A percentile compares a stretch with the other conserved stretches of the same genome.
phyloP scores from a whole-genome alignment of 1,140 invertebrate genomes.

The Camponotus pennsylvanicus region DNA sequence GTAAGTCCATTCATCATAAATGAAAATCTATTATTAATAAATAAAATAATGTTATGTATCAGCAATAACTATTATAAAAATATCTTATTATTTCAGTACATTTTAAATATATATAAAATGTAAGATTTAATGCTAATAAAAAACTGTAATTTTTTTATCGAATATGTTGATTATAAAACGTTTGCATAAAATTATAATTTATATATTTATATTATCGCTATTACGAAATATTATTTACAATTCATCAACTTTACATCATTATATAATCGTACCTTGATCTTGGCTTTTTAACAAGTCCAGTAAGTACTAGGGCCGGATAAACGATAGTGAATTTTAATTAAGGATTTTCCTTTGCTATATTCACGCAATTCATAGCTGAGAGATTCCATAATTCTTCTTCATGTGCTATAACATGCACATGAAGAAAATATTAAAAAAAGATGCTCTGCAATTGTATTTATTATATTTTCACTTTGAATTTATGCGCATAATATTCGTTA shows the following conservation, averaged over 20 bases:
- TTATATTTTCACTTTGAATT: too few relatives aligned
- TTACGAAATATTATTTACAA: too few relatives aligned
- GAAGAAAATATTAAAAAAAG: too few relatives aligned
- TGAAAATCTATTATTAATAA: conserved; percentile 86
- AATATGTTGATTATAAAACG: neutral
- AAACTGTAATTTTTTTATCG: neutral
- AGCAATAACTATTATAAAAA: neutral
- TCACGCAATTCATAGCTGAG: neutral
- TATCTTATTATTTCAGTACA: too few relatives aligned
- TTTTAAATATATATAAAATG: too few relatives aligned
- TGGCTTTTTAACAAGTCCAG: neutral
- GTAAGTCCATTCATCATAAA: conserved; percentile 89
- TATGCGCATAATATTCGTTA: too few relatives aligned
- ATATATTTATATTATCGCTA: neutral
- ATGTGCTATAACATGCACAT: too few relatives aligned
- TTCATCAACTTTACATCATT: too few relatives aligned
- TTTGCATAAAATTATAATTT: neutral
- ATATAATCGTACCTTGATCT: neutral
- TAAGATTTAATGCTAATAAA: too few relatives aligned
- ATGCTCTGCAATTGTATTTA: too few relatives aligned
- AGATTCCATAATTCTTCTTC: too few relatives aligned
- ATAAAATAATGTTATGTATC: conserved; percentile 4
- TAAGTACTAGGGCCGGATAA: neutral
- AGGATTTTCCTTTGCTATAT: too few relatives aligned
- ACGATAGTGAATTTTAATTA: conserved; percentile 29